These are phyloP conservation scores for Orchestes rusci DNA, from an alignment of 2,888 invertebrate genomes.

Conservation along the genomic window DNA sequence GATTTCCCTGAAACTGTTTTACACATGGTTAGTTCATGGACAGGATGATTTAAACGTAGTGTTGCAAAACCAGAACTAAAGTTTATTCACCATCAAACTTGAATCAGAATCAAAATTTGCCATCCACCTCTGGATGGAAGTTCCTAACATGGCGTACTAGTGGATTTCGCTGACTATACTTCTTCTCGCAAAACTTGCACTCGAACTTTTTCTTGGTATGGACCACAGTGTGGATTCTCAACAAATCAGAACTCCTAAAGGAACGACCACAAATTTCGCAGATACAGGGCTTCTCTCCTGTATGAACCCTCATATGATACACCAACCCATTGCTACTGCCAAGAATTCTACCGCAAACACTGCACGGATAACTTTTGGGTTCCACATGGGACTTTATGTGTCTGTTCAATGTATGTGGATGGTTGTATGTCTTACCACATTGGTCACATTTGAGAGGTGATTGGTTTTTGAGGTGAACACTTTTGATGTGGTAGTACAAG, in stretches of 20 bases:
- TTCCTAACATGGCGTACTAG: constrained; percentile 43
- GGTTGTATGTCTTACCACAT: constrained; percentile 9
- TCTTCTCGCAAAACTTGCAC: constrained; percentile 41
- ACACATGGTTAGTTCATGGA: too few relatives aligned
- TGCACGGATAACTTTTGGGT: constrained; percentile 40
- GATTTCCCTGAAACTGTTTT: too few relatives aligned
- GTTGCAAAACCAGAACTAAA: too few relatives aligned
- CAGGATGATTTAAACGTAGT: too few relatives aligned
- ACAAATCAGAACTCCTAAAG: constrained; percentile 46
- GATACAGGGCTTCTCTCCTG: constrained; percentile 48
- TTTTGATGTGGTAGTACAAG: constrained; percentile 27
- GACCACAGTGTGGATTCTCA: constrained; percentile 46
- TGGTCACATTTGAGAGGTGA: not conserved
- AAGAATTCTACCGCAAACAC: constrained; percentile 40
- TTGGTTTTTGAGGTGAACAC: constrained; percentile 19
- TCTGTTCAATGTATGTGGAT: constrained; percentile 7
- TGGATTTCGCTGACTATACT: constrained; percentile 49
- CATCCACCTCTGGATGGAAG: too few relatives aligned
- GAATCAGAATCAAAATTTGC: too few relatives aligned
- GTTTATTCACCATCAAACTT: too few relatives aligned
- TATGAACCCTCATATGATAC: constrained; percentile 43
- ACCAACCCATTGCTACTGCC: constrained; percentile 26
- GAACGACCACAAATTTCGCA: constrained; percentile 50
- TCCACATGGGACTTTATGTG: constrained; percentile 8
- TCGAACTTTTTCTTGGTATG: constrained; percentile 50